Base-by-base conservation (phyloP, 2,113 vertebrate species). In the Thalassarche chlororhynchos region DNA sequence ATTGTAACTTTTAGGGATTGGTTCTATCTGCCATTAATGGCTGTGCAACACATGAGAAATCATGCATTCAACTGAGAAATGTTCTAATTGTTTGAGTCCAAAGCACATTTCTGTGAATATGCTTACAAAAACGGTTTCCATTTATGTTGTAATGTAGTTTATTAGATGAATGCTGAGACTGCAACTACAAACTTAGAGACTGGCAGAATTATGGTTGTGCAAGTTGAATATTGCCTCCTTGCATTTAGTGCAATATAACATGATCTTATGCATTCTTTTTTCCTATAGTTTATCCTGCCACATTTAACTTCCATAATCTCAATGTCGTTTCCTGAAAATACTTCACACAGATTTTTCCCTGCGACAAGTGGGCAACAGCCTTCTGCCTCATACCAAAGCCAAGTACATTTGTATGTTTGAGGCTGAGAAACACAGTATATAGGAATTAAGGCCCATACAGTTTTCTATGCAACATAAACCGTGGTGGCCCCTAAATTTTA, bases 21-120 rank as follows among this genome's bases (percentile, higher is more conserved):
- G 34, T 79, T 49, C 19, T 83, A 1, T 72, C 52, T 91, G 94
- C 57, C 38, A 4, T 91, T 69, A 51, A 23, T 5, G 19, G 81
- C 74, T 79, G 28, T 75, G 74, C 61, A 79, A 80, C 70, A 70
- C 14, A 5, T 90, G 96, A 97, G 96, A 97, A 97, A 95, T 96
- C 96, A 83, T 74, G 94, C 97, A 97, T 95, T 95, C 96, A 96
- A 96, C 90, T 88, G 93, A 83, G 96, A 76, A 90, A 70, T 15
- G 21, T 51, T 80, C 49, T 79, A n/a, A 7, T 46, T 88, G 28
- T 88, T 70, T 81, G 49, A 84, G 64, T 72, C 77, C 72, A 20
- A 76, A 77, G 57, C 54, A 21, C 21, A 3, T 84, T 87, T 42
- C 58, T 74, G 62, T 93, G 34, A 65, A 36, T 72, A 12, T 57